Evolutionary conservation across 2,113 vertebrate genomes (phyloP).

Genomic region (Octodon degus): DNA sequence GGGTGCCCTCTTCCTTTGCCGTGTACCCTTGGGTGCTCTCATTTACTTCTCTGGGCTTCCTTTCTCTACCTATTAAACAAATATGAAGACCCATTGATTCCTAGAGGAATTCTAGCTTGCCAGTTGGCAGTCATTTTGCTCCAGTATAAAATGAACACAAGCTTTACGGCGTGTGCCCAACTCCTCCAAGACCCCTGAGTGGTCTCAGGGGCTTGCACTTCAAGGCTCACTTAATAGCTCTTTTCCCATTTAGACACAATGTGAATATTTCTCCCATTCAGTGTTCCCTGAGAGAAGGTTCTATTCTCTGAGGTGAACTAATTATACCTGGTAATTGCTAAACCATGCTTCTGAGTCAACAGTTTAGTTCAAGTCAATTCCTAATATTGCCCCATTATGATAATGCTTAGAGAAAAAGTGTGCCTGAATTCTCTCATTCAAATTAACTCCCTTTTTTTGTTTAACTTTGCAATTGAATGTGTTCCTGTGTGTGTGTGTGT

Average conservation of each 20-base stretch:
- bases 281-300: conserved; percentile 72
- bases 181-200: background rate
- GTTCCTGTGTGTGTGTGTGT: conserved; percentile 11
- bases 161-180: accelerated
- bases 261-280: conserved; percentile 72
- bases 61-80: background rate
- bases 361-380: conserved; percentile 82
- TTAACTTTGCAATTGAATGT: conserved; percentile 75
- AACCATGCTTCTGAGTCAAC: conserved; percentile 83
- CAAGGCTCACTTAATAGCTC: conserved; percentile 53
- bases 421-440: conserved; percentile 69
- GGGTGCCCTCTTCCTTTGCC: background rate
- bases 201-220: background rate
- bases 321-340: conserved; percentile 83
- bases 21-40: background rate
- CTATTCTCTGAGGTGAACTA: conserved; percentile 80
- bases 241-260: conserved; percentile 62
- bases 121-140: background rate
- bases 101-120: background rate
- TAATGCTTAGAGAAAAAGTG: conserved; percentile 71
- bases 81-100: background rate
- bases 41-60: background rate
- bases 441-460: conserved; percentile 64
- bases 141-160: background rate
- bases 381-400: conserved; percentile 81